Evolutionary conservation across 2,113 vertebrate species (phyloP).

Genomic region (Nestor notabilis): DNA sequence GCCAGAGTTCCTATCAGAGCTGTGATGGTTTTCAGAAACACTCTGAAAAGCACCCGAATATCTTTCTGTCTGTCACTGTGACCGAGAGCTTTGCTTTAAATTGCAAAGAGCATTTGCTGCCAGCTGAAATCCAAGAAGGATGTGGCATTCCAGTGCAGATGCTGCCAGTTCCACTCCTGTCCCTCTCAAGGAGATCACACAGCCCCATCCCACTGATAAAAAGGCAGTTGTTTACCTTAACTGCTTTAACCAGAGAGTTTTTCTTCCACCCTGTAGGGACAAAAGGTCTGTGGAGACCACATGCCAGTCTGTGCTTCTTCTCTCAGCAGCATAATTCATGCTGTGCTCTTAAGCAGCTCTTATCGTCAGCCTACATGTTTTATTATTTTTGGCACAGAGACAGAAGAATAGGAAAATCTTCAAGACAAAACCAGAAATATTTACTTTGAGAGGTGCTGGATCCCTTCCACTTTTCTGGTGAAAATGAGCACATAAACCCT

Average conservation of each 20-base stretch:
- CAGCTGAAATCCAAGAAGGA: not conserved
- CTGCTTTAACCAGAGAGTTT: not conserved
- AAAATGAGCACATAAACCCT: not conserved
- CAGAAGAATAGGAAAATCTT: not conserved
- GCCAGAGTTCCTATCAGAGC: not conserved
- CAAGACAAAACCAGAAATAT: not conserved
- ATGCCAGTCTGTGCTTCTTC: not conserved
- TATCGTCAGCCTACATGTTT: not conserved
- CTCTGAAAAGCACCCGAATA: not conserved
- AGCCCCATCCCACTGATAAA: not conserved
- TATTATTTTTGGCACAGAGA: not conserved
- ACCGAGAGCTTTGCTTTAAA: not conserved
- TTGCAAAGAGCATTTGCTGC: not conserved
- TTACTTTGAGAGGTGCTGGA: not conserved
- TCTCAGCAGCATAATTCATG: not conserved
- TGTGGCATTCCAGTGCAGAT: accelerated
- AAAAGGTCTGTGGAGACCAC: not conserved
- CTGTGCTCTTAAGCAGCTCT: not conserved
- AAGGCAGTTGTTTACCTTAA: not conserved
- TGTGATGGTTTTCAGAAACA: not conserved
- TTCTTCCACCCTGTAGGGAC: not conserved
- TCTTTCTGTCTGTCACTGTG: not conserved
- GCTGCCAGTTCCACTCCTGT: not conserved
- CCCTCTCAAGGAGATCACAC: not conserved
- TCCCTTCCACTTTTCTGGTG: not conserved